Evolutionary conservation across 2,888 invertebrate species (phyloP), one percentile per base, ranked within the genome.

Genomic region (Tridacna gigas): DNA sequence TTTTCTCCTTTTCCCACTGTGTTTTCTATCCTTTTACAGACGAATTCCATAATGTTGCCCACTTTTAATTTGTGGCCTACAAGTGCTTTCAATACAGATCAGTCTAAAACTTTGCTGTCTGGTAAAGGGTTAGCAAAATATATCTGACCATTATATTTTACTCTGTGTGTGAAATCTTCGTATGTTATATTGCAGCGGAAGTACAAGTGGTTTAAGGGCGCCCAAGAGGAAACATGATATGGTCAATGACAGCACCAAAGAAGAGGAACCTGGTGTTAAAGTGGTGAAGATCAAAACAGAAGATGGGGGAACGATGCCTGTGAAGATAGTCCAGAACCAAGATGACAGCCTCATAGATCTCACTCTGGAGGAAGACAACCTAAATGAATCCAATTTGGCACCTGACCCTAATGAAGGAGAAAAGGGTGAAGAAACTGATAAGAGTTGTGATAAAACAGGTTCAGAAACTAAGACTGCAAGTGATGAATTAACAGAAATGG

Each of bases 221-320:
- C 78, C 86, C 22, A 60, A 37, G 20, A 83, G 86, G n/a, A 86
- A 83, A 51, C 69, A 56, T 28, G 63, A 73, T 9, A 48, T 47
- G 18, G 25, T 65, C n/a, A 74, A 79, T 66, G 74, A 26, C 4
- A 56, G 26, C 13, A 61, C 25, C 22, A 12, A 22, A 48, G 77
- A 77, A 7, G 66, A 20, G 5, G 86, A 74, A 25, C 69, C 73
- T 48, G 77, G 60, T 25, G 79, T 83, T 65, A 86, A 86, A 74
- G 80, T 89, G 37, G 76, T 79, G 18, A 84, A 79, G 74, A 88
- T 92, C 5, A 91, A 91, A 77, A 92, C 90, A 45, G 92, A 92
- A 66, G 91, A 89, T 74, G 92, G 91, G 11, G 89, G 89, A 26
- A 77, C n/a, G 45, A 63, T 75, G 5, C 45, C 45, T 4, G 63